Conservation (phyloP, 2,888 invertebrate genomes). For the Pollenia griseotomentosa region DNA sequence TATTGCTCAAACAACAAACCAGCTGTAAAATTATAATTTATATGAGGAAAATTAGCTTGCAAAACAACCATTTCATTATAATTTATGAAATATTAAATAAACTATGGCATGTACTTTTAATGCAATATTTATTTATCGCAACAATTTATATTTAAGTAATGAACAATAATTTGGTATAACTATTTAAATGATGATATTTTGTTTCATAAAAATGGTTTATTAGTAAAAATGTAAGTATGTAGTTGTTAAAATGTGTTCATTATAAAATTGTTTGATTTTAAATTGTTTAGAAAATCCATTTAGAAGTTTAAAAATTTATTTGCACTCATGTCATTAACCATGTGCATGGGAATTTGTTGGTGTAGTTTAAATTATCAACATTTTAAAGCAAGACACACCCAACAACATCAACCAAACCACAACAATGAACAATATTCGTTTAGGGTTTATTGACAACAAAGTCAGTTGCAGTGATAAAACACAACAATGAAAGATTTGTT, state of each 20-base stretch:
- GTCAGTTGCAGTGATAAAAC: conserved; percentile 8
- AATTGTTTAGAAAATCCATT: neutral
- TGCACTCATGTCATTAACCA: neutral
- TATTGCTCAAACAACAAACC: conserved; percentile 62
- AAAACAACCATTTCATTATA: conserved; percentile 26
- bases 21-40: conserved; percentile 57
- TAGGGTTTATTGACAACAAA: conserved; percentile 26
- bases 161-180: neutral
- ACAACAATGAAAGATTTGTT: neutral
- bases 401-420: neutral
- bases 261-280: neutral
- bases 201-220: neutral
- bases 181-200: neutral
- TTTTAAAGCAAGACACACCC: neutral
- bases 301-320: neutral
- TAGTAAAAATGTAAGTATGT: neutral
- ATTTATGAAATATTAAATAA: conserved; percentile 21
- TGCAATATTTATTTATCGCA: neutral
- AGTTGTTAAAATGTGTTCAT: neutral
- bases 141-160: conserved; percentile 12
- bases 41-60: conserved; percentile 13
- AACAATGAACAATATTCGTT: conserved; percentile 15
- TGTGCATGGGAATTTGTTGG: neutral
- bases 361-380: conserved; percentile 21
- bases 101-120: neutral